These are phyloP conservation scores for Amazona guildingii DNA, from an alignment of 2,113 vertebrate species.

Conservation along the genomic window DNA sequence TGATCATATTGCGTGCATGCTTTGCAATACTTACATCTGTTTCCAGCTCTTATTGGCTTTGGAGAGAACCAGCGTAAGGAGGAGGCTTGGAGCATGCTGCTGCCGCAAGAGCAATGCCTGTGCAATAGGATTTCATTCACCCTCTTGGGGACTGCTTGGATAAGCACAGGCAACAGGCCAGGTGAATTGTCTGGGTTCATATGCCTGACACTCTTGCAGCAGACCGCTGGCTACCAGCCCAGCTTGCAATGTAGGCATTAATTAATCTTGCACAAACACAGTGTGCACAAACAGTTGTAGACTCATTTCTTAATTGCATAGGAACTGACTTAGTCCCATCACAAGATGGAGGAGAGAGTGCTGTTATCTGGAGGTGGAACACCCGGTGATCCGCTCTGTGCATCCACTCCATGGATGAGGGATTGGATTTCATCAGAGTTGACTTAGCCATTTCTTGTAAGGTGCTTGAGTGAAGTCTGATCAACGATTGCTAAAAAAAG, in stretches of 20 bases:
- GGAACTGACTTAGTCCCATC: neutral
- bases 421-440: neutral
- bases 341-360: neutral
- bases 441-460: neutral
- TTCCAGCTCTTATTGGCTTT: neutral
- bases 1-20: rapidly evolving
- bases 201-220: neutral
- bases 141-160: neutral
- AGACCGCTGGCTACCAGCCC: neutral
- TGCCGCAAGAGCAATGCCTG: rapidly evolving
- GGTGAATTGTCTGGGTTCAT: neutral
- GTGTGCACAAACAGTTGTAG: neutral
- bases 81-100: neutral
- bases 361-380: neutral
- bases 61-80: neutral
- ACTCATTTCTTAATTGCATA: neutral
- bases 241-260: neutral
- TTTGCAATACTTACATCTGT: neutral
- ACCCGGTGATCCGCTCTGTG: neutral
- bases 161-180: neutral
- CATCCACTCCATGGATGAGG: neutral
- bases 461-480: neutral
- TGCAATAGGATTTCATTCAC: neutral
- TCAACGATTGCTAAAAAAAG: neutral
- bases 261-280: neutral